A percentile compares a stretch with the other conserved stretches of the same genome.
Evolutionary conservation across 2,113 vertebrate species (phyloP).

Genomic region (Apistogramma diplotaenia): DNA sequence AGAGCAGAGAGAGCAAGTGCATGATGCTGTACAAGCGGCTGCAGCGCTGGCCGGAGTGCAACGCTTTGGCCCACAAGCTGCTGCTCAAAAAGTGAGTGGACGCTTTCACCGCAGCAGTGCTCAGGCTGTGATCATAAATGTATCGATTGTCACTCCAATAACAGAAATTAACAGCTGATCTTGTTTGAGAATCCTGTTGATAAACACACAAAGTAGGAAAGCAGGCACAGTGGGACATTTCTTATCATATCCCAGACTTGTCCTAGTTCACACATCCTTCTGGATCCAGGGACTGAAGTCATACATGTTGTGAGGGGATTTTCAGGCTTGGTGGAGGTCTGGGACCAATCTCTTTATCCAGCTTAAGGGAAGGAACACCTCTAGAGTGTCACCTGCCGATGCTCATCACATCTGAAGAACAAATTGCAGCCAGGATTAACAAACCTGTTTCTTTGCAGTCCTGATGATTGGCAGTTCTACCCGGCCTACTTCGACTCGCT

Average conservation of each 20-base stretch:
- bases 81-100: slow-evolving; percentile 90
- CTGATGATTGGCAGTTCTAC: slow-evolving; percentile 99
- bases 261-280: background rate
- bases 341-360: background rate
- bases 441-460: slow-evolving; percentile 72
- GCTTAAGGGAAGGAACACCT: background rate
- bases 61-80: slow-evolving; percentile 88
- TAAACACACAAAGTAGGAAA: background rate
- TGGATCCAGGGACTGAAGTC: background rate
- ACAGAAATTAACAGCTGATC: background rate
- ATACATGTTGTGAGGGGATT: too few species aligned
- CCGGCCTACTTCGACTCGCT: slow-evolving; percentile 94
- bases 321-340: background rate
- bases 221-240: background rate
- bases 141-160: background rate
- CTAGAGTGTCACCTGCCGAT: background rate
- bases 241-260: background rate
- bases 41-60: slow-evolving; percentile 92
- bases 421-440: background rate
- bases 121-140: background rate
- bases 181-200: background rate
- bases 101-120: background rate
- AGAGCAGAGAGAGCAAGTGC: slow-evolving; percentile 95
- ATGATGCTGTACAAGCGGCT: slow-evolving; percentile 95
- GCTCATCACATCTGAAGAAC: background rate